Percentiles rank a stretch among this genome's conserved stretches.
phyloP scores from a whole-genome alignment of 1,140 invertebrate species.

The Orius laevigatus region DNA sequence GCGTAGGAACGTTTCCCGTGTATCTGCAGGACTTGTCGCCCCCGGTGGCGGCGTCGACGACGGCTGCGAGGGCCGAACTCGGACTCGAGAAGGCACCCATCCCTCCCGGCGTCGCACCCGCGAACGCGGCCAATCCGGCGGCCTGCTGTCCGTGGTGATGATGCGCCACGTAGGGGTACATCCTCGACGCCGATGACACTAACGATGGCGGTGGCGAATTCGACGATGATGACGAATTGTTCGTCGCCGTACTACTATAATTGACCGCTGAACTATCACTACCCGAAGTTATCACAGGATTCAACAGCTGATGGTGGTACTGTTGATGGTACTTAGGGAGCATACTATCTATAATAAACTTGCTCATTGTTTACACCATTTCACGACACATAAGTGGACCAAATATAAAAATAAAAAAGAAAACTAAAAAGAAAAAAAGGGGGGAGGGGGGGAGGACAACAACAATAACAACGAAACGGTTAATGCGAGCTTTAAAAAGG shows the following conservation, averaged over 20 bases:
- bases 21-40: slow-evolving; percentile 64
- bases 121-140: slow-evolving; percentile 45
- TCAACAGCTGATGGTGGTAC: slow-evolving; percentile 46
- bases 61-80: slow-evolving; percentile 39
- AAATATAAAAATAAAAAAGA: background rate
- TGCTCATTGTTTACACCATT: slow-evolving; percentile 32
- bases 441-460: slow-evolving; percentile 7
- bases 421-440: slow-evolving; percentile 1
- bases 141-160: slow-evolving; percentile 52
- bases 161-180: slow-evolving; percentile 54
- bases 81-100: slow-evolving; percentile 41
- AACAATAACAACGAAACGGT: slow-evolving; percentile 9
- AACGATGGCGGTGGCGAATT: slow-evolving; percentile 35
- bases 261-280: slow-evolving; percentile 30
- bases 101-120: slow-evolving; percentile 38
- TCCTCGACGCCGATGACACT: slow-evolving; percentile 32
- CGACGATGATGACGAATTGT: slow-evolving; percentile 28
- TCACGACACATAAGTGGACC: slow-evolving; percentile 6
- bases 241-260: slow-evolving; percentile 26
- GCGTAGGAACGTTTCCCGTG: slow-evolving; percentile 43
- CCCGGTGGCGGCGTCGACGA: slow-evolving; percentile 35
- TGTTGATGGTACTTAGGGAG: slow-evolving; percentile 82
- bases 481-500: slow-evolving; percentile 10
- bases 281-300: slow-evolving; percentile 29
- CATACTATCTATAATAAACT: slow-evolving; percentile 94